Evolutionary conservation across 2,888 invertebrate genomes (phyloP), one percentile per base, ranked within the genome.

Genomic region (Papilio demoleus): DNA sequence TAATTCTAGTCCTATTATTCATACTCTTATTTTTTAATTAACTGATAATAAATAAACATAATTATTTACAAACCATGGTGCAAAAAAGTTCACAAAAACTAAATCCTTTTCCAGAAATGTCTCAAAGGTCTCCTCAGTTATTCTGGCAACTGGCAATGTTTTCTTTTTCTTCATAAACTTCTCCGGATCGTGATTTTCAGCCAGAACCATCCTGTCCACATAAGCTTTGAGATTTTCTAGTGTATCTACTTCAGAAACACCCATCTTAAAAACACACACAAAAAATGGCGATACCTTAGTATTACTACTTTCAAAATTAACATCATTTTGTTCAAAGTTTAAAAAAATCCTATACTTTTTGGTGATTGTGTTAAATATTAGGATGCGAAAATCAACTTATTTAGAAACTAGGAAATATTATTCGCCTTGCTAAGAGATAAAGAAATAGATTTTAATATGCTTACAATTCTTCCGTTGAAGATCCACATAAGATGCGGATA

Each of bases 401-500:
- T 31, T 31, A 31, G 31, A 4, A 31, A 31, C 31, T 31, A 31
- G 31, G 31, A 4, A n/a, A n/a, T n/a, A n/a, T n/a, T n/a, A n/a
- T n/a, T n/a, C n/a, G n/a, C n/a, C n/a, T n/a, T n/a, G n/a, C n/a
- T n/a, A n/a, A n/a, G n/a, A n/a, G n/a, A n/a, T n/a, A n/a, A n/a
- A n/a, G n/a, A n/a, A n/a, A n/a, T n/a, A n/a, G n/a, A n/a, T n/a
- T n/a, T n/a, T n/a, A 31, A 31, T 31, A 31, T 31, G n/a, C 88
- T 89, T 83, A 95, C 96, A 90, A 96, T 96, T 85, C 96, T 95
- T 17, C 98, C 98, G 87, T 97, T 95, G 81, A 96, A 95, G 75
- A 98, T 96, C 97, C 97, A 98, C 53, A 97, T 85, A 5, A 98
- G 86, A 1, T 97, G 96, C 0, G 98, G 98, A 83, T 97, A 98